Conservation (phyloP, 2,888 invertebrate species). For the Caenorhabditis japonica region DNA sequence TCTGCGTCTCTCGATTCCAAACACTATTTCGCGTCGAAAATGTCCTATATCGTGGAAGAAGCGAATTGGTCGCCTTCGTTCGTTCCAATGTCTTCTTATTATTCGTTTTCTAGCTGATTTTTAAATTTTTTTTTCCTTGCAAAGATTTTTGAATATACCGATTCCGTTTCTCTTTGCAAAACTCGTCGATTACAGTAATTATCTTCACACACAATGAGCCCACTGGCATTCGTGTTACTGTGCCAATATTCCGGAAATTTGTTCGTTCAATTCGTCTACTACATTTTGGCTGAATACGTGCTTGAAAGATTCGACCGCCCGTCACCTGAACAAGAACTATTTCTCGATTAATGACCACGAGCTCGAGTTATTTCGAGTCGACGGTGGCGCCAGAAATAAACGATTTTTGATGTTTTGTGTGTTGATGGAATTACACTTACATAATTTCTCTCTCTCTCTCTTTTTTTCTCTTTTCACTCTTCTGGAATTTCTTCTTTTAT, state of each 20-base stretch:
- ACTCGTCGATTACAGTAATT: background rate
- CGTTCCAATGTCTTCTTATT: background rate
- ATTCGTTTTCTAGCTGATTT: no score
- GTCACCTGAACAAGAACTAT: conserved; percentile 43
- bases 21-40: conserved; percentile 6
- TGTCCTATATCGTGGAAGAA: conserved; percentile 35
- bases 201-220: conserved; percentile 17
- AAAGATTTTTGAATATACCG: no score
- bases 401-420: conserved; percentile 41
- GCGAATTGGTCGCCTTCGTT: conserved; percentile 9
- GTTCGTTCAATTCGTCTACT: conserved; percentile 68
- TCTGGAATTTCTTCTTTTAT: no score
- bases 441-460: no score
- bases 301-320: conserved; percentile 64
- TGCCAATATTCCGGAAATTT: conserved; percentile 67
- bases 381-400: conserved; percentile 35
- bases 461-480: no score
- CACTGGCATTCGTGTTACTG: conserved; percentile 53
- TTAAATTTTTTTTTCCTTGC: no score
- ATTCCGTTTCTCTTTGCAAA: conserved; percentile 6
- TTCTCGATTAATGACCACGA: conserved; percentile 39
- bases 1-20: conserved; percentile 6
- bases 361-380: background rate
- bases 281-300: conserved; percentile 60
- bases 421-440: conserved; percentile 41